These are phyloP conservation scores for Streptopelia turtur DNA, from an alignment of 2,797 vertebrate species.

Conservation along the genomic window DNA sequence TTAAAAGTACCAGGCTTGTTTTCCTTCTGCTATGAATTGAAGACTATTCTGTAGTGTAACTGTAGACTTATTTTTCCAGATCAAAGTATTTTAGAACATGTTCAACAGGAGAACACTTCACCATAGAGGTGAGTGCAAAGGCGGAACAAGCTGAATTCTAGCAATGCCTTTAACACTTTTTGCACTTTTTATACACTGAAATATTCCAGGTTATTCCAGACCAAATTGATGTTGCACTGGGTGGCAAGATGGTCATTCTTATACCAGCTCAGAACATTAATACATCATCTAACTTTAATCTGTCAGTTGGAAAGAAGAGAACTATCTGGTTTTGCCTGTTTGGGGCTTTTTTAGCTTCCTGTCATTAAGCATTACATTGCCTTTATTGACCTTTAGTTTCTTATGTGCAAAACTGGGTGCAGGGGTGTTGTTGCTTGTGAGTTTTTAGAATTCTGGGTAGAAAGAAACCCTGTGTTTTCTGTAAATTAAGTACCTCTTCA, in stretches of 20 bases:
- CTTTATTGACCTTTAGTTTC: not conserved
- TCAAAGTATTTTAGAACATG: constrained; percentile 95
- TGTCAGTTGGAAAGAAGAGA: not conserved
- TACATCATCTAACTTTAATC: not conserved
- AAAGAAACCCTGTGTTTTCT: not conserved
- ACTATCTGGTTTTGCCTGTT: not conserved
- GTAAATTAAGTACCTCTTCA: not conserved
- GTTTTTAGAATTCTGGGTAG: not conserved
- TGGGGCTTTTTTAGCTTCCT: not conserved
- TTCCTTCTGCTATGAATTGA: not conserved
- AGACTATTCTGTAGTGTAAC: not conserved
- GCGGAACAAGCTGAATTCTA: not conserved
- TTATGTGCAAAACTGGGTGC: not conserved
- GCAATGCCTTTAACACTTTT: not conserved
- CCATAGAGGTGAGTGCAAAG: constrained; percentile 88
- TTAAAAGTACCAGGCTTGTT: not conserved
- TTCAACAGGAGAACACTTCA: constrained; percentile 91
- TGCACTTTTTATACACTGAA: not conserved
- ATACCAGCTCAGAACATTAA: not conserved
- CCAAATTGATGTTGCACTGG: not conserved
- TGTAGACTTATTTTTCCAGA: constrained; percentile 75
- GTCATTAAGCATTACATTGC: not conserved
- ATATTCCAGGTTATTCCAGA: not conserved
- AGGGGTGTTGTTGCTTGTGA: not conserved
- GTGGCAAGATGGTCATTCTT: not conserved